Base-by-base conservation (phyloP, 2,113 vertebrate species). In the Hippolais icterina region DNA sequence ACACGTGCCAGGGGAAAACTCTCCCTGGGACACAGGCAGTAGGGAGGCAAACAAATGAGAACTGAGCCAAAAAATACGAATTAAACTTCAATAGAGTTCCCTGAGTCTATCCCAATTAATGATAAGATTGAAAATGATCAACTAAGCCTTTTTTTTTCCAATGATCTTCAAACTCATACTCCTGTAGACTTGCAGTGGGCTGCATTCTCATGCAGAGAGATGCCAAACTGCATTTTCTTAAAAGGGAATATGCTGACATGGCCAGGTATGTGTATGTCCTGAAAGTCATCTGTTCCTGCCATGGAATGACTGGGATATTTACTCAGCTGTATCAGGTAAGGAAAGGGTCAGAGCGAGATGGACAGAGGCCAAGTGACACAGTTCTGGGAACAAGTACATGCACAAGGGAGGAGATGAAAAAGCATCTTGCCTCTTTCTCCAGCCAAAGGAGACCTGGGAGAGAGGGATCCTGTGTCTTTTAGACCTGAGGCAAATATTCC, bases 361-460 rank as follows among this genome's bases (percentile, higher is more conserved):
- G 59, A 79, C 52, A 54, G 68, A 80, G 28, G 94, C 92, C 75
- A 80, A 95, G 83, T 89, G 94, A 90, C 93, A 71, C 56, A 72
- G 53, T 83, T 89, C 72, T 94, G 65, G 69, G 37, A 52, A 77
- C 35, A 22, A 6, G n/a, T 49, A 56, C 44, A 37, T 13, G 49
- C 0, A 0, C 0, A 0, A 74, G 42, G 54, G 59, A 89, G 37
- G 61, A 91, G 79, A 86, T 54, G 80, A 80, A 74, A 89, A 87
- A 42, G 54, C 91, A 95, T 80, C 87, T 96, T 93, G 63, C 63
- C 75, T 87, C 82, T 54, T 90, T 91, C 20, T 0, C 47, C 57
- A 83, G 69, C 47, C 87, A 79, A 77, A 91, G 41, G 39, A 87
- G 84, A 72, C 56, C 68, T 84, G 77, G 49, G 42, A 89, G 35